These are phyloP conservation scores for Dasyprocta punctata DNA, from an alignment of 2,113 vertebrate genomes.

Conservation along the genomic window DNA sequence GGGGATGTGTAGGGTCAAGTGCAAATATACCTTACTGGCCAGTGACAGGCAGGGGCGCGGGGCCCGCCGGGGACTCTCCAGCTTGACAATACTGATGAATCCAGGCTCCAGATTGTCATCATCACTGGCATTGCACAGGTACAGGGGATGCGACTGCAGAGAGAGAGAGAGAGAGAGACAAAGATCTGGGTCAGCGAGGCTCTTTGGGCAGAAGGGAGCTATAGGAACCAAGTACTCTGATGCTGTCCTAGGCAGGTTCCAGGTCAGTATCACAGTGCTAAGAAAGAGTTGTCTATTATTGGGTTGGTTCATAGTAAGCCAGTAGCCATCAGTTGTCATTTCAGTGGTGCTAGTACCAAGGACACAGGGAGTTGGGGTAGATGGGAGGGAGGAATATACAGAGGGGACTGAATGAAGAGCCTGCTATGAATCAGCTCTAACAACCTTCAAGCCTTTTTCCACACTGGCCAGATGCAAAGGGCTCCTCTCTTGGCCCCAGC, in stretches of 20 bases:
- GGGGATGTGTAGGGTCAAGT: background rate
- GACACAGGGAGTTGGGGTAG: background rate
- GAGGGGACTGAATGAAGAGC: background rate
- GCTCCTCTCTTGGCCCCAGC: background rate
- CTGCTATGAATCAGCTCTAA: background rate
- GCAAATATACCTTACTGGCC: conserved; percentile 92
- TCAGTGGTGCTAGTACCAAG: background rate
- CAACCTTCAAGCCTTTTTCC: background rate
- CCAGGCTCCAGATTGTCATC: conserved; percentile 94
- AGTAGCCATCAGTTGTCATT: background rate
- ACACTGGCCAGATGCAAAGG: background rate
- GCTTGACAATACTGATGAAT: conserved; percentile 98
- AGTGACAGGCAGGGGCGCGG: conserved; percentile 93
- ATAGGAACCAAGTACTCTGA: background rate
- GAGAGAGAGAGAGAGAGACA: conserved; percentile 77
- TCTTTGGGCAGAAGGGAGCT: background rate
- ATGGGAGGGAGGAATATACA: background rate
- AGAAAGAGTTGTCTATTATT: background rate
- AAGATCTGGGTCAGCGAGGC: conserved; percentile 51
- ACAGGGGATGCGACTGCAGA: conserved; percentile 95
- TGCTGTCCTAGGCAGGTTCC: background rate
- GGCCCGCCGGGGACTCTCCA: conserved; percentile 92
- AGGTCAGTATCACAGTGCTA: background rate
- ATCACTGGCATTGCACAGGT: conserved; percentile 98
- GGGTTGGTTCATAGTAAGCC: background rate